These are phyloP conservation scores for Tachycineta bicolor DNA, from an alignment of 2,113 vertebrate species.

Conservation along the genomic window DNA sequence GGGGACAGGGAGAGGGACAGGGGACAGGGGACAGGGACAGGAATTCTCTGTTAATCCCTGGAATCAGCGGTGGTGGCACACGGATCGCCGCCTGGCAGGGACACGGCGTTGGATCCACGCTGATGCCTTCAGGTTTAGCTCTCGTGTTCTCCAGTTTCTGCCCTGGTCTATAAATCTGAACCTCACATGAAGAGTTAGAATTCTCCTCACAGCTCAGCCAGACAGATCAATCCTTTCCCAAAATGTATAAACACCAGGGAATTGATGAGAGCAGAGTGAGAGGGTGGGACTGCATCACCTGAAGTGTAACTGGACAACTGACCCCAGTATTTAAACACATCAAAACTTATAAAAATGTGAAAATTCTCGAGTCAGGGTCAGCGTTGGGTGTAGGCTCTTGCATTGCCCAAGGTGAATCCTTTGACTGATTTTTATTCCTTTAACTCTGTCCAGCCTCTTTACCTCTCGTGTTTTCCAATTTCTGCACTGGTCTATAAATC, in stretches of 20 bases:
- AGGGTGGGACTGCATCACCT: not conserved
- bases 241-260: not conserved
- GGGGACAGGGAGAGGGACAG: no score
- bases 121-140: not conserved
- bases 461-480: no score
- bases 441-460: no score
- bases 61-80: not conserved
- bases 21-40: not conserved
- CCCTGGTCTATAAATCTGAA: not conserved
- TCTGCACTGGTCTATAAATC: no score
- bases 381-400: no score
- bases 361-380: no score
- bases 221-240: not conserved
- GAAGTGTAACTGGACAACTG: not conserved
- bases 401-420: no score
- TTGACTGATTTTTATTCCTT: no score
- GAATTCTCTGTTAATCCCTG: not conserved
- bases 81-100: fast-evolving
- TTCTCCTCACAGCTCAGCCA: not conserved
- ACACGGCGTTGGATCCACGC: no score
- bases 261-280: not conserved
- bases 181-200: no score
- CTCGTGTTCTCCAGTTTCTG: not conserved
- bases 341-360: no score
- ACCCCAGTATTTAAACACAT: not conserved